These are phyloP conservation scores for Sebastes reedi DNA, from an alignment of 2,797 vertebrate genomes.

Conservation along the genomic window DNA sequence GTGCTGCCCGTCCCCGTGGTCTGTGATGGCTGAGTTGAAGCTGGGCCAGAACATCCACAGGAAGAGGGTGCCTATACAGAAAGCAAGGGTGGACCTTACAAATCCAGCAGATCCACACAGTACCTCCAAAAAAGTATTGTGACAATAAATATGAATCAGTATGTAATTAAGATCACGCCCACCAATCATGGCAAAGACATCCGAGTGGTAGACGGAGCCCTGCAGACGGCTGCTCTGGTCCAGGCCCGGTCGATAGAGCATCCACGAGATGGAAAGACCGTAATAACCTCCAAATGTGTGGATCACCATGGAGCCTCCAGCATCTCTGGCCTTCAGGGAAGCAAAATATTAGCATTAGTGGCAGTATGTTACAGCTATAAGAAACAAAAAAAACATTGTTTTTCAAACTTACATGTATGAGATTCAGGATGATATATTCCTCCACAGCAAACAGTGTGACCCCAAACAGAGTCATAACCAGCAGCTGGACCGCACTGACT, in stretches of 20 bases:
- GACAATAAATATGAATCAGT: neutral
- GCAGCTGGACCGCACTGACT: slow-evolving; percentile 92
- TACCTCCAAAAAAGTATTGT: neutral
- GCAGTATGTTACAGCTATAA: neutral
- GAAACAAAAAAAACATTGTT: neutral
- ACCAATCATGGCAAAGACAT: slow-evolving; percentile 97
- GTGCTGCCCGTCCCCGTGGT: slow-evolving; percentile 93
- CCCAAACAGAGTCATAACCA: slow-evolving; percentile 94
- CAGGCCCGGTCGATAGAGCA: slow-evolving; percentile 92
- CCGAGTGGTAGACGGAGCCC: slow-evolving; percentile 89
- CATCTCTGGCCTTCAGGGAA: slow-evolving; percentile 89
- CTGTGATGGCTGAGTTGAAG: slow-evolving; percentile 93
- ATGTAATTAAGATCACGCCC: slow-evolving; percentile 47
- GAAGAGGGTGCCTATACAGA: slow-evolving; percentile 89
- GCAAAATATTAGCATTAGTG: neutral
- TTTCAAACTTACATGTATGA: slow-evolving; percentile 88
- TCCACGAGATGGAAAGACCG: slow-evolving; percentile 90
- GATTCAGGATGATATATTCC: slow-evolving; percentile 88
- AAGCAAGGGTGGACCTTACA: neutral
- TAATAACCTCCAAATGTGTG: slow-evolving; percentile 96
- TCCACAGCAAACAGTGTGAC: slow-evolving; percentile 93
- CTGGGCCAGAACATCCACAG: slow-evolving; percentile 99
- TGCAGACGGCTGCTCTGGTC: slow-evolving; percentile 87
- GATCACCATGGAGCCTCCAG: slow-evolving; percentile 98
- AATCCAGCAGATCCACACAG: neutral